phyloP scores from a whole-genome alignment of 2,113 vertebrate species.

The Picathartes gymnocephalus region DNA sequence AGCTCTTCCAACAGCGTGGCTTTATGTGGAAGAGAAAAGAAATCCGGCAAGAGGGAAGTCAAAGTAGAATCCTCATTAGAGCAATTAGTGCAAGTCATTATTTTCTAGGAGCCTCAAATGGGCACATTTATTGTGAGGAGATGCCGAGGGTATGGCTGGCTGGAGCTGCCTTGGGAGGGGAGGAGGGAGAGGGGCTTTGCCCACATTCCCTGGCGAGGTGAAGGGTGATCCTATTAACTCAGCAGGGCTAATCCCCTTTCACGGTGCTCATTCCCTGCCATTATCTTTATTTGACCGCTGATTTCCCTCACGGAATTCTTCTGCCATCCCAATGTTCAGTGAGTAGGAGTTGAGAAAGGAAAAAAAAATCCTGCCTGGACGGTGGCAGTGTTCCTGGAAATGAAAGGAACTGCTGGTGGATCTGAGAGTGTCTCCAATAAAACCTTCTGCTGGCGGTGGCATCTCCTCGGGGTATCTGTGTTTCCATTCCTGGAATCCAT shows the following conservation, averaged over 20 bases:
- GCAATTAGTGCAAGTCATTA: constrained; percentile 57
- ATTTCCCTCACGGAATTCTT: constrained; percentile 1
- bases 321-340: neutral
- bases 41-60: neutral
- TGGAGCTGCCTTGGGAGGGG: neutral
- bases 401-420: neutral
- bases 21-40: neutral
- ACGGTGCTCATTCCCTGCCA: neutral
- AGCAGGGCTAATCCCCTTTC: constrained; percentile 29
- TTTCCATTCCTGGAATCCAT: neutral
- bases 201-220: neutral
- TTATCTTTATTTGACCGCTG: constrained; percentile 17
- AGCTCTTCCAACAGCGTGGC: neutral
- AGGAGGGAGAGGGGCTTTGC: neutral
- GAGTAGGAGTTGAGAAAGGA: neutral
- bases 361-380: neutral
- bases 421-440: neutral
- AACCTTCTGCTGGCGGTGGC: neutral
- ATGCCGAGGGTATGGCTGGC: neutral
- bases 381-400: neutral
- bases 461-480: neutral
- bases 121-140: neutral
- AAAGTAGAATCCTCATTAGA: constrained; percentile 37
- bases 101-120: constrained; percentile 18
- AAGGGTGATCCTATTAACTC: neutral